Base-by-base conservation (phyloP, 2,113 vertebrate species). In the Cryptomyrus ogoouensis region DNA sequence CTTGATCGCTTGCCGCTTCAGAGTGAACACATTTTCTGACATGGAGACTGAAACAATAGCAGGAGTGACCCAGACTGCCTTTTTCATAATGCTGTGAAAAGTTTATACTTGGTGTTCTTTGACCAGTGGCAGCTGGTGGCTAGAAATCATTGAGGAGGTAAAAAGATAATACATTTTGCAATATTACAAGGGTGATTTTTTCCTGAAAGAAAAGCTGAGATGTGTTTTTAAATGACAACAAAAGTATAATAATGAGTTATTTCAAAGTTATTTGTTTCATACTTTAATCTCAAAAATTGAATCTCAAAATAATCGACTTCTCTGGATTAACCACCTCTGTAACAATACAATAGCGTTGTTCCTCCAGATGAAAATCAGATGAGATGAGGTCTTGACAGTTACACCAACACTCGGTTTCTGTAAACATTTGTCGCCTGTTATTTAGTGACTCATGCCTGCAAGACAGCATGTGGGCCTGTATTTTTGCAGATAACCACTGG, bases 1-100 rank as follows among this genome's bases (percentile, higher is more conserved):
- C 89, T 88, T 92, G 91, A 89, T 88, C 19, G 52, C 90, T 87
- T 90, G 85, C 9, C 24, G 74, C 50, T 44, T 83, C 19, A 74
- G n/a, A 66, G 50, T 70, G 87, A 17, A 66, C 15, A 19, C 74
- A 7, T 80, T 80, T 42, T 42, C 74, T 35, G 17, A 80, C 15
- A 42, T 80, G 35, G 27, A 12, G 2, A 42, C 35, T 19, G 35
- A 80, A 15, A 80, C 74, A 35, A 39, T 3, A 19, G 74, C 5
- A 2, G 10, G 3, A 31, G 62, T 12, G 62, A 12, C n/a, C n/a
- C 62, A 31, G 74, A 7, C 31, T 80, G 74, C 74, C 35, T 19
- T 80, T 42, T 39, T 8, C 74, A 80, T 17, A 80, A 80, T 42
- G 15, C 74, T 2, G 35, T 42, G 35, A 42, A 39, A 42, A 17